Evolutionary conservation across 2,113 vertebrate genomes (phyloP), one percentile per base, ranked within the genome.

Genomic region (Aythya baeri): DNA sequence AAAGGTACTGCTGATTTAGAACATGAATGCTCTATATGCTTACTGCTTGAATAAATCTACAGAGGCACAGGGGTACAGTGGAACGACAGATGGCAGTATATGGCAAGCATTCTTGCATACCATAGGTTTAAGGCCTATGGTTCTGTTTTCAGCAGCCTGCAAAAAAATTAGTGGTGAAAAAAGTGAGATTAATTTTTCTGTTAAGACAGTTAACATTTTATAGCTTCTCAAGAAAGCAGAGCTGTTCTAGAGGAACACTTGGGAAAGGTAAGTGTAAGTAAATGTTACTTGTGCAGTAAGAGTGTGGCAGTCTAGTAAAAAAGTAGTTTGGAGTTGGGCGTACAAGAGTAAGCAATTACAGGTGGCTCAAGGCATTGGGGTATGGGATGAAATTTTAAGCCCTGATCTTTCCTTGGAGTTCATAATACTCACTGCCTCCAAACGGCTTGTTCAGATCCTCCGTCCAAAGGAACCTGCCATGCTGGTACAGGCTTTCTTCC

Each of bases 61-160:
- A 43, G 59, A 2, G 4, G 43, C 23, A 18, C 22, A 10, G 50
- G 3, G 29, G n/a, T 11, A 18, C 15, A 2, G 20, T 16, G 23
- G 34, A 46, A 91, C 88, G 11, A 77, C 73, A 97, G 96, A 62
- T 94, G 96, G 97, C 96, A 96, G 96, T 86, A 46, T 43, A 25
- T 58, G 85, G 91, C 88, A 81, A 93, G 49, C 44, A 43, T 76
- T 89, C 29, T 11, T 32, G 44, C 20, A 1, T 38, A 10, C 26
- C 2, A 1, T 16, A 44, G 23, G 3, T 5, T 11, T 6, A 6
- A 79, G 43, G 62, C 17, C 41, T 7, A 4, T 29, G 58, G 32
- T 32, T 77, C 25, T 61, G 18, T 58, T 54, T 76, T 75, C 74
- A 80, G 59, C 41, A 81, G 65, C 52, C 80, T 38, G 54, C 52